phyloP scores from a whole-genome alignment of 2,888 invertebrate genomes.

The Eubasilissa splendida region DNA sequence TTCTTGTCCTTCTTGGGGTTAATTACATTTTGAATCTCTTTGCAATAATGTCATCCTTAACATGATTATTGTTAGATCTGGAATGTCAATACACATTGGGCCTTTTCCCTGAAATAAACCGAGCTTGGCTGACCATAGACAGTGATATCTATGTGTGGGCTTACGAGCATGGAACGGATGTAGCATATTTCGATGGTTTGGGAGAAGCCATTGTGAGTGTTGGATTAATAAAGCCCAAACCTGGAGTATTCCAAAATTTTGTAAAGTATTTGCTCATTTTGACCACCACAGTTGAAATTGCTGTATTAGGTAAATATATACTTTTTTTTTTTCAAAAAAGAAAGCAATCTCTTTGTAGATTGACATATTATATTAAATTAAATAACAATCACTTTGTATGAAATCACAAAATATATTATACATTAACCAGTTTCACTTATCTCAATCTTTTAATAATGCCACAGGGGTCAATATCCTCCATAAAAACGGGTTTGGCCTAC shows the following conservation, averaged over 20 bases:
- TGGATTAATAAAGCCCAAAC: slow-evolving; percentile 90
- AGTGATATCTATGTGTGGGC: slow-evolving; percentile 99
- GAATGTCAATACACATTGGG: slow-evolving; percentile 98
- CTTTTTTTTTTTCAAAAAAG: no score
- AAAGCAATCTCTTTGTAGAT: no score
- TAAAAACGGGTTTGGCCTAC: no score
- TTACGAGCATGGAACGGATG: slow-evolving; percentile 94
- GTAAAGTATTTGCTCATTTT: slow-evolving; percentile 93
- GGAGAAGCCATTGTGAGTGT: slow-evolving; percentile 96
- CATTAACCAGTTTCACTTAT: no score
- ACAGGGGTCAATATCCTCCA: no score
- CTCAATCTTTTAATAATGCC: no score
- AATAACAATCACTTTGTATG: no score
- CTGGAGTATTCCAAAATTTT: slow-evolving; percentile 90
- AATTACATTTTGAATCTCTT: neutral
- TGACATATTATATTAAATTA: no score
- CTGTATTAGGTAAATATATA: slow-evolving; percentile 82
- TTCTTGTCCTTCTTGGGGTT: neutral
- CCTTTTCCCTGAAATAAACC: slow-evolving; percentile 93
- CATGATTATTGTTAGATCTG: slow-evolving; percentile 77
- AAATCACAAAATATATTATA: no score
- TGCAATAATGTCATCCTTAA: slow-evolving; percentile 31
- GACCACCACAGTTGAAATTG: slow-evolving; percentile 95
- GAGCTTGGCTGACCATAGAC: slow-evolving; percentile 98
- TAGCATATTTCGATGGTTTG: slow-evolving; percentile 97